phyloP scores from a whole-genome alignment of 30 jellyfish, hydroid and myxozoan species.

The Morbakka virulenta region DNA sequence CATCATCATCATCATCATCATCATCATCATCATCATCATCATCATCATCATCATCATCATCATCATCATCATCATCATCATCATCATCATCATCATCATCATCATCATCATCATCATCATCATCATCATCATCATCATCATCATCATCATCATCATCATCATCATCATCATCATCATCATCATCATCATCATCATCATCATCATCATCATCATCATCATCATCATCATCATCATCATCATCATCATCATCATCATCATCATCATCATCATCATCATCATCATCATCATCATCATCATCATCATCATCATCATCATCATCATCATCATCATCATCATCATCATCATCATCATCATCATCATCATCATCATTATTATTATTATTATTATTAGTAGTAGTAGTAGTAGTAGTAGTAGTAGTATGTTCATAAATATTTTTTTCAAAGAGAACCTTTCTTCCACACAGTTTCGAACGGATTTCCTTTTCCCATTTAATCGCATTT shows the following conservation, averaged over 20 bases:
- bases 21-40: not conserved
- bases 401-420: too few species aligned
- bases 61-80: not conserved
- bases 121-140: constrained; percentile 1
- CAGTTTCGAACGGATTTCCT: too few species aligned
- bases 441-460: too few species aligned
- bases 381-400: too few species aligned
- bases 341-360: not conserved
- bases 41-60: not conserved
- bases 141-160: not conserved
- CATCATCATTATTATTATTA: not conserved
- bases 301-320: not conserved
- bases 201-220: not conserved
- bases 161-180: not conserved
- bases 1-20: not conserved
- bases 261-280: constrained; percentile 1
- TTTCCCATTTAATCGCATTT: too few species aligned
- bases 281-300: not conserved
- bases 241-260: not conserved
- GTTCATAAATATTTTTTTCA: not conserved
- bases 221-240: not conserved
- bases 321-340: not conserved
- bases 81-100: not conserved
- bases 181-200: not conserved
- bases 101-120: not conserved